These are phyloP conservation scores for Aphrocallistes beatrix DNA, from an alignment of 37 sponge, comb jelly and placozoan genomes.

Conservation along the genomic window DNA sequence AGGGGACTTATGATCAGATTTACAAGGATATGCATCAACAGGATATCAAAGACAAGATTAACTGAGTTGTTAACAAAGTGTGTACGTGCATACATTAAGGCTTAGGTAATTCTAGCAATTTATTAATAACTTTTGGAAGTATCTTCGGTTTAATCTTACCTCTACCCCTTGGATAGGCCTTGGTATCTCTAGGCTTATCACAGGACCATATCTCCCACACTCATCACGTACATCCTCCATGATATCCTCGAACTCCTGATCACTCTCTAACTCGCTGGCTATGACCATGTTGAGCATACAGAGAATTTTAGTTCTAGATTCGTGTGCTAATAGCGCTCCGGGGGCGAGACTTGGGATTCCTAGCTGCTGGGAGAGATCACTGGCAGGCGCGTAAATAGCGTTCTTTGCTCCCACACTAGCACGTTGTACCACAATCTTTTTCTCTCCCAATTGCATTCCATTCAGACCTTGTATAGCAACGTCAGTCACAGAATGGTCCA, in stretches of 20 bases:
- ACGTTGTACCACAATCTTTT: slow-evolving; percentile 93
- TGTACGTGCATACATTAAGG: not conserved
- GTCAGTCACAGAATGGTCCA: slow-evolving; percentile 72
- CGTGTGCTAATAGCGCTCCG: not conserved
- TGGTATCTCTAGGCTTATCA: slow-evolving; percentile 69
- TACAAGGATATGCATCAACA: not conserved
- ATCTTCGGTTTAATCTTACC: slow-evolving; percentile 16
- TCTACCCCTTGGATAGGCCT: slow-evolving; percentile 69
- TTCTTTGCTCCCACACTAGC: slow-evolving; percentile 91
- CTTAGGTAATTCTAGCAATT: too few relatives aligned
- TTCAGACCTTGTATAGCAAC: slow-evolving; percentile 90
- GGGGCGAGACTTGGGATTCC: slow-evolving; percentile 3
- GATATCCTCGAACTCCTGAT: slow-evolving; percentile 95
- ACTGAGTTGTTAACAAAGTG: not conserved
- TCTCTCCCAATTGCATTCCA: slow-evolving; percentile 97
- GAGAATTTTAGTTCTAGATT: slow-evolving; percentile 56
- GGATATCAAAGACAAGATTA: not conserved
- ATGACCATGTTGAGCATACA: slow-evolving; percentile 98
- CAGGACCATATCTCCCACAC: slow-evolving; percentile 76
- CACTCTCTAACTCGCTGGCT: slow-evolving; percentile 77
- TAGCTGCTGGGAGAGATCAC: slow-evolving; percentile 13
- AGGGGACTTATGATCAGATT: not conserved
- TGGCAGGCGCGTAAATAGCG: slow-evolving; percentile 4
- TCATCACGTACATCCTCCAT: slow-evolving; percentile 97
- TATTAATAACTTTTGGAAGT: not conserved